Evolutionary conservation across 2,888 invertebrate genomes (phyloP), one percentile per base, ranked within the genome.

Genomic region (Netelia fuscicornis): DNA sequence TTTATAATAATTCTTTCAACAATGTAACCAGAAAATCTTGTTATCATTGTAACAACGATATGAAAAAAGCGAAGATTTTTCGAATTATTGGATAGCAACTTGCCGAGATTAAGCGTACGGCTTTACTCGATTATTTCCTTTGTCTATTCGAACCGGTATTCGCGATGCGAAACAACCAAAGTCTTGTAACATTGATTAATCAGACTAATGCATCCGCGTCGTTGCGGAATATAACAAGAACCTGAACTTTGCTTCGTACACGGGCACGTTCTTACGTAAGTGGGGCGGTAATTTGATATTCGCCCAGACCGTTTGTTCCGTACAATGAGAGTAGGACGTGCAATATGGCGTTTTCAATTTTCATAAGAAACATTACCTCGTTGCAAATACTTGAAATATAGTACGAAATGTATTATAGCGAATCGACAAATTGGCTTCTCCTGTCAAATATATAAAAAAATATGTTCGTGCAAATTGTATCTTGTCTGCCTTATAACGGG

Each of bases 121-220:
- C 10, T 48, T 48, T 13, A 13, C 11, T 48, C 13, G 13, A 48
- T 48, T 48, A 48, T 13, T 48, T 48, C 10, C 3, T 48, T 48
- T 48, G 48, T 48, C 13, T 37, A 37, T 37, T 37, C 6, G 1
- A 37, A 37, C 6, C 37, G 37, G 37, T 6, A 37, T 37, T 0
- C 37, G 37, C 37, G 37, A 37, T 6, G 37, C 6, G 37, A 37
- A 37, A 8, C 37, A 37, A 37, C 54, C n/a, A n/a, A 54, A 6
- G 54, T n/a, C 17, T 48, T 48, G 11, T 20, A 58, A 20, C 58
- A 20, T 10, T 20, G 58, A 58, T 58, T 58, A 58, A 58, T 58
- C 58, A 58, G 58, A 58, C 58, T 58, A 58, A 58, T 58, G 58
- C 17, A 20, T 58, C 8, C 13, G 10, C 48, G 58, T 58, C 58